Evolutionary conservation across 1,140 invertebrate genomes (phyloP).

Genomic region (Neodiprion lecontei): DNA sequence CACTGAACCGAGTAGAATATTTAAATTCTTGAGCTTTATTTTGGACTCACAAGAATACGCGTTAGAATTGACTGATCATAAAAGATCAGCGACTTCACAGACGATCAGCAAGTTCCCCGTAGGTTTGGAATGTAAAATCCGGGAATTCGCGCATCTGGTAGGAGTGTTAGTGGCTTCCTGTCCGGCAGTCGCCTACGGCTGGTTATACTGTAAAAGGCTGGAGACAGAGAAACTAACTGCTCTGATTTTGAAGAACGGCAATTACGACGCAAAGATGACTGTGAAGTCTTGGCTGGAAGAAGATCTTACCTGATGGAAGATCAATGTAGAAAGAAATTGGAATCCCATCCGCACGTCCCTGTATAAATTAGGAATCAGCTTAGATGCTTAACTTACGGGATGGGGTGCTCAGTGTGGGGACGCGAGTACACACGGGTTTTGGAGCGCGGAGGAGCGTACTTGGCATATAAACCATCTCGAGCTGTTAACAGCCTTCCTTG

Average conservation of each 20-base stretch:
- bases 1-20: not conserved
- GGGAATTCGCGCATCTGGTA: conserved; percentile 32
- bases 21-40: not conserved
- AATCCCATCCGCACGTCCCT: conserved; percentile 21
- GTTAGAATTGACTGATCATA: conserved; percentile 7
- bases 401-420: conserved; percentile 33
- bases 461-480: conserved; percentile 30
- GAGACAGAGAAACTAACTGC: conserved; percentile 28
- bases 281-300: not conserved
- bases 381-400: conserved; percentile 39
- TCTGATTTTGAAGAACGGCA: conserved; percentile 12
- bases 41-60: not conserved
- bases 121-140: conserved; percentile 20
- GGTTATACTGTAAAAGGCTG: conserved; percentile 25
- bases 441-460: conserved; percentile 17
- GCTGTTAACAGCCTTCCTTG: conserved; percentile 22
- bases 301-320: conserved; percentile 33
- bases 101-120: conserved; percentile 2
- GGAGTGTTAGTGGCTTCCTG: conserved; percentile 35
- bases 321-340: conserved; percentile 20
- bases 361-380: conserved; percentile 35
- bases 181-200: conserved; percentile 29
- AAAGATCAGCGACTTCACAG: not conserved
- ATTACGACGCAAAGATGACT: conserved; percentile 14
- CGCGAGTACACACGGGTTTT: conserved; percentile 22